Percentiles rank a stretch among this genome's conserved stretches.
Evolutionary conservation across 2,888 invertebrate species (phyloP).

Genomic region (Ornithoptera alexandrae): DNA sequence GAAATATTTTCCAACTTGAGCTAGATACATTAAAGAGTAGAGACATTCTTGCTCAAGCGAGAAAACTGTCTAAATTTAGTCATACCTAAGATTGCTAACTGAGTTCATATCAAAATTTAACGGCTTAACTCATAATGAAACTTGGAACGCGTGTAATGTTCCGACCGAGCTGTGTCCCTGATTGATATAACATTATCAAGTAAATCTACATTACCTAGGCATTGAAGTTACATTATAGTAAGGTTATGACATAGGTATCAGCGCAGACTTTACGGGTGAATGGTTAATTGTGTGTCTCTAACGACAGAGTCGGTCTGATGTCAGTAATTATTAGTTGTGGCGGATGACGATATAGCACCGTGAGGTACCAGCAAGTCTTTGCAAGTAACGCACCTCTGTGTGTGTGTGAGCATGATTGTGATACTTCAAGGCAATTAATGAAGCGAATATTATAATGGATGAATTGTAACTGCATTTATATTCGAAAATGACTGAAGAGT

Average conservation of each 20-base stretch:
- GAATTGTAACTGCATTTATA: slow-evolving; percentile 6
- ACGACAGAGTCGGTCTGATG: slow-evolving; percentile 27
- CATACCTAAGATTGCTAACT: too few relatives aligned
- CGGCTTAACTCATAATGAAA: slow-evolving; percentile 27
- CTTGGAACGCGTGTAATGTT: slow-evolving; percentile 27
- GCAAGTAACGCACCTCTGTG: slow-evolving; percentile 14
- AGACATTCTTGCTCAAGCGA: too few relatives aligned
- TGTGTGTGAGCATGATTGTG: slow-evolving; percentile 20
- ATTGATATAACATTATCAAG: slow-evolving; percentile 29
- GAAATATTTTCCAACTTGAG: too few relatives aligned
- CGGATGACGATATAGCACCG: slow-evolving; percentile 26
- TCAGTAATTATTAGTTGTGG: slow-evolving; percentile 29
- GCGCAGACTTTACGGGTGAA: slow-evolving; percentile 38
- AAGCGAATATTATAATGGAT: slow-evolving; percentile 24
- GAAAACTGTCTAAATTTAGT: too few relatives aligned
- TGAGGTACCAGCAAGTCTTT: slow-evolving; percentile 25
- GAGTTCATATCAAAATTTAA: slow-evolving; percentile 22
- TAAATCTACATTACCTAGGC: slow-evolving; percentile 30
- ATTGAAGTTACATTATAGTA: slow-evolving; percentile 28
- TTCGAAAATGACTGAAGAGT: background rate
- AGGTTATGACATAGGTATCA: slow-evolving; percentile 24
- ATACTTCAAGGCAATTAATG: slow-evolving; percentile 27
- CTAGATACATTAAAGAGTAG: too few relatives aligned
- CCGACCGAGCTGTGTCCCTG: slow-evolving; percentile 20
- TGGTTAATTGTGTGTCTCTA: slow-evolving; percentile 36